Conservation (phyloP, 2,797 vertebrate species). For the Alca torda region DNA sequence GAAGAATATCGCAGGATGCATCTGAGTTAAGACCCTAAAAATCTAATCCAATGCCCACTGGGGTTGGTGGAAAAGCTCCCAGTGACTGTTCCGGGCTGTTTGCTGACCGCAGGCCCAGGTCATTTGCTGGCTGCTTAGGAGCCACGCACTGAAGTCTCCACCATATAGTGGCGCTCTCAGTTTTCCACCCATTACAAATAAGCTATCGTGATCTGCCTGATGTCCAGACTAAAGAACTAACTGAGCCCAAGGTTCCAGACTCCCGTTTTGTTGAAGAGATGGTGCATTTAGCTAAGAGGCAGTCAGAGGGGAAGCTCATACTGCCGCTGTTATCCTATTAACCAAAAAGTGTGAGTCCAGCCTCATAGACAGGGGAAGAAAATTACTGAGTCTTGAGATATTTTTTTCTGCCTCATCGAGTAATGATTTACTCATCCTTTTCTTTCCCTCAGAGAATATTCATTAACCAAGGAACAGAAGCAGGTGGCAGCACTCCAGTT, state of each 20-base stretch:
- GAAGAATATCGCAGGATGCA: background rate
- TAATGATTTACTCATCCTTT: background rate
- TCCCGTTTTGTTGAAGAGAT: background rate
- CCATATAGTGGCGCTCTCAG: background rate
- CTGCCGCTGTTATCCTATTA: background rate
- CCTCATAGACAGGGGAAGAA: background rate
- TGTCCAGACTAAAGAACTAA: background rate
- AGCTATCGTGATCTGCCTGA: background rate
- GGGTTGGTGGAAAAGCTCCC: background rate
- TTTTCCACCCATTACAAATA: background rate
- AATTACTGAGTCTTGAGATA: background rate
- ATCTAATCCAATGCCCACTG: background rate
- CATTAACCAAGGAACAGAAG: background rate
- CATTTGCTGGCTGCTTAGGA: background rate
- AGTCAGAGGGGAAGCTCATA: background rate
- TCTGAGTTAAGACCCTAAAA: background rate
- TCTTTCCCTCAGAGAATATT: background rate
- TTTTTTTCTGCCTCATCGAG: background rate
- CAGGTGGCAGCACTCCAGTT: background rate
- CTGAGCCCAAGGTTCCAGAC: background rate
- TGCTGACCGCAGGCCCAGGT: background rate
- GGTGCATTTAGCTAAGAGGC: background rate
- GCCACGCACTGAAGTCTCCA: background rate
- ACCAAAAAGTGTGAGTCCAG: background rate
- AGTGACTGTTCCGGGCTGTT: background rate